Base-by-base conservation (phyloP, 2,888 invertebrate species). In the Drosophila mettleri region DNA sequence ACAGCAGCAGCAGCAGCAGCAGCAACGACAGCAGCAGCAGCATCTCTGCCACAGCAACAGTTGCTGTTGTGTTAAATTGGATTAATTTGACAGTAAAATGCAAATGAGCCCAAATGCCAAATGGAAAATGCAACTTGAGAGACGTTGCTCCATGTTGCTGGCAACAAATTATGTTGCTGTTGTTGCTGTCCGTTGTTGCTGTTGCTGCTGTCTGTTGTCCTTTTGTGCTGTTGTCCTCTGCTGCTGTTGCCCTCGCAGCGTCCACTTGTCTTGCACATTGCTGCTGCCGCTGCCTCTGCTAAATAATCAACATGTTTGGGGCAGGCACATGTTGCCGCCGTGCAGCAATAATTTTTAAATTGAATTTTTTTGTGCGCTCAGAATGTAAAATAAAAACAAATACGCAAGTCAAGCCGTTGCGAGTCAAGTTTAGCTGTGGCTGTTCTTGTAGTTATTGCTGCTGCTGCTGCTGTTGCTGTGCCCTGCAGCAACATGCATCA, bases 71-170 rank as follows among this genome's bases (percentile, higher is more conserved):
- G 80, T 86, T 86, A 88, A 86, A 86, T 86, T 86, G 86, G 86
- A 86, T 86, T 86, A 86, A 86, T 86, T 86, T 86, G 86, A 86
- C 86, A 86, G 86, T 88, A 89, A 89, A 86, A 86, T 86, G 86
- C 86, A 89, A 86, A 86, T 88, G 88, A 87, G 88, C 68, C 76
- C 83, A 87, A 82, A 85, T 75, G 86, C 80, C 48, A 71, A 62
- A 68, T 78, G 78, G 65, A 80, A 82, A 83, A 86, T 88, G 84
- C 69, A 88, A 83, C 64, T 80, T 79, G 67, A 74, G 3, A 69
- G 64, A 63, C 43, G 43, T 22, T 29, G 46, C 31, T 3, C 53
- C 69, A 82, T 86, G 83, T 88, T 88, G 82, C 86, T 69, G 79
- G 85, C 88, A 84, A 84, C 87, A 88, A 87, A 88, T 87, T 84